Base-by-base conservation (phyloP, 2,888 invertebrate genomes). In the Gymnoscelis rufifasciata region DNA sequence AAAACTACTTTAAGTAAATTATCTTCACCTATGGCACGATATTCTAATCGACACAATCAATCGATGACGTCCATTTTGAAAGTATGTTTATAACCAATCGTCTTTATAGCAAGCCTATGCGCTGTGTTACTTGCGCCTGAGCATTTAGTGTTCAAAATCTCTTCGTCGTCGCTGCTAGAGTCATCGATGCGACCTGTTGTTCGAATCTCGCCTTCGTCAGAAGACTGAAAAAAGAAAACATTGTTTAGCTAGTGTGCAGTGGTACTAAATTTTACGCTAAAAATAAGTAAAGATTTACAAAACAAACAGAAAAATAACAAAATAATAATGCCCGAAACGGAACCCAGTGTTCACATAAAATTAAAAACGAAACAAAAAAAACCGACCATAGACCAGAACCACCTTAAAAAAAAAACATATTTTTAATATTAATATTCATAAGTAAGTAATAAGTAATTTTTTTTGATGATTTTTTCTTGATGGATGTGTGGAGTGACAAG, bases 21-120 rank as follows among this genome's bases (percentile, higher is more conserved):
- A 41, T 31, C 47, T 31, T 37, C 26, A 13, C 13, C 24, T 39
- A 40, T 48, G 48, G 43, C 48, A 49, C 44, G 27, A 48, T 36
- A 48, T 37, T 19, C 19, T 5, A 19, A 19, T 19, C 5, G 5
- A 19, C 2, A 19, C 19, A 61, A 58, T 84, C 74, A 81, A 68
- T 87, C 83, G 38, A 83, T 70, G 45, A 83, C 84, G 52, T 78
- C 83, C 78, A 86, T 84, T 56, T 74, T 84, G 70, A 83, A 86
- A 31, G 72, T 78, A 11, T 76, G 73, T 47, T 78, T 81, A 38
- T 65, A 73, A 46, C 78, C 77, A 54, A 83, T 77, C 11, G 79
- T 78, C 61, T 83, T 83, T 79, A 87, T 83, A 7, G 87, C 78
- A 35, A 87, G 74, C 8, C 86, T 73, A 29, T 73, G 75, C 54